phyloP scores from a whole-genome alignment of 2,888 invertebrate species.

The Cheilosia impressa region DNA sequence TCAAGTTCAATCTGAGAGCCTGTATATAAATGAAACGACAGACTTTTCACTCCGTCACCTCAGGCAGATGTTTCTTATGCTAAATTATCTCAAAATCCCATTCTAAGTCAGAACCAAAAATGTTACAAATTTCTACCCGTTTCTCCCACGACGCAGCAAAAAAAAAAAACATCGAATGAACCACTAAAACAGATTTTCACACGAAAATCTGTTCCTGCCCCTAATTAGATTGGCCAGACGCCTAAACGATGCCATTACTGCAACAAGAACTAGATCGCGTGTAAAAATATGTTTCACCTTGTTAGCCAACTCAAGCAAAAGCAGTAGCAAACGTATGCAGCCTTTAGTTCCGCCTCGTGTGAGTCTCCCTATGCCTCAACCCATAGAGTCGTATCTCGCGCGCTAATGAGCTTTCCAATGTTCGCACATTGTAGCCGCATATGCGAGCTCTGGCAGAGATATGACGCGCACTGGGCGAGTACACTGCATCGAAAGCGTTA shows the following conservation, averaged over 20 bases:
- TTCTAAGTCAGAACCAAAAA: neutral
- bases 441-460: conserved; percentile 26
- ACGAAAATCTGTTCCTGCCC: conserved; percentile 71
- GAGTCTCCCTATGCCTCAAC: conserved; percentile 28
- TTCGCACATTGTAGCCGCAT: conserved; percentile 57
- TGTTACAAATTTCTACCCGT: neutral
- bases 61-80: no score
- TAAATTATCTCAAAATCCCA: neutral
- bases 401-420: conserved; percentile 74
- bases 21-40: no score
- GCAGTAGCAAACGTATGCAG: conserved; percentile 76
- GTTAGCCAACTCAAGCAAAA: conserved; percentile 80
- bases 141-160: conserved; percentile 22
- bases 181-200: conserved; percentile 69
- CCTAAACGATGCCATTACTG: conserved; percentile 45
- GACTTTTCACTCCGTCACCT: no score
- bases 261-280: conserved; percentile 77
- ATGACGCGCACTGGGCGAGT: conserved; percentile 18
- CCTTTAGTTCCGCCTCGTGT: conserved; percentile 75
- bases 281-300: conserved; percentile 82
- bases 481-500: conserved; percentile 47
- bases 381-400: conserved; percentile 34
- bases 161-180: conserved; percentile 18
- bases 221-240: conserved; percentile 57
- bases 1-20: no score